Evolutionary conservation across 1,140 invertebrate genomes (phyloP).

Genomic region (Triops cancriformis): DNA sequence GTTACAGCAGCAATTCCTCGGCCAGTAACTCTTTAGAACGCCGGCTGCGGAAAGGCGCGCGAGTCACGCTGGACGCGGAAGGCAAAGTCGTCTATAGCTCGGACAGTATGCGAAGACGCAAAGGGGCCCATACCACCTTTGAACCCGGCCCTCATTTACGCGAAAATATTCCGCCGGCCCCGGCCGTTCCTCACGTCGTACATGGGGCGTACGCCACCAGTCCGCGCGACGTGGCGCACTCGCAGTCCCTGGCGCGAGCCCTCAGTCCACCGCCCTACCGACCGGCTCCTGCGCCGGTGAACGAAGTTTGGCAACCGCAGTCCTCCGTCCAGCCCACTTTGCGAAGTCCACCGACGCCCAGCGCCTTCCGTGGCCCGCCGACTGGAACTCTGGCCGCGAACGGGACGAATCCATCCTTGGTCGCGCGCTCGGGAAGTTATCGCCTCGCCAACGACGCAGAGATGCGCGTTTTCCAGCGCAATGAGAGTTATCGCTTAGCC

Average conservation of each 20-base stretch:
- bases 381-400: background rate
- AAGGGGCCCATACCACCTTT: slow-evolving; percentile 72
- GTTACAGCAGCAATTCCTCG: slow-evolving; percentile 22
- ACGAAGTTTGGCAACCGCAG: background rate
- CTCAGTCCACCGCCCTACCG: slow-evolving; percentile 24
- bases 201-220: slow-evolving; percentile 29
- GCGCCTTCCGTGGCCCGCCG: background rate
- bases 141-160: slow-evolving; percentile 56
- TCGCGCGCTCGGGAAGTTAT: slow-evolving; percentile 24
- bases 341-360: background rate
- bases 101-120: slow-evolving; percentile 69
- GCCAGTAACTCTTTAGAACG: slow-evolving; percentile 25
- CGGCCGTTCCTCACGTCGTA: slow-evolving; percentile 21
- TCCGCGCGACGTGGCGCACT: slow-evolving; percentile 28
- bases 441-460: slow-evolving; percentile 28
- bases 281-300: slow-evolving; percentile 17
- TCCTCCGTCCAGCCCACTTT: background rate
- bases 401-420: background rate
- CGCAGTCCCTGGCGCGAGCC: slow-evolving; percentile 5
- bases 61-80: slow-evolving; percentile 75
- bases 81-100: slow-evolving; percentile 84
- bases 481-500: slow-evolving; percentile 75
- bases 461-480: slow-evolving; percentile 54
- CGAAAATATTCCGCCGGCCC: slow-evolving; percentile 45
- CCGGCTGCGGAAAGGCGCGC: slow-evolving; percentile 53